Evolutionary conservation across 2,888 invertebrate genomes (phyloP).

Genomic region (Drosophila multiciliata): DNA sequence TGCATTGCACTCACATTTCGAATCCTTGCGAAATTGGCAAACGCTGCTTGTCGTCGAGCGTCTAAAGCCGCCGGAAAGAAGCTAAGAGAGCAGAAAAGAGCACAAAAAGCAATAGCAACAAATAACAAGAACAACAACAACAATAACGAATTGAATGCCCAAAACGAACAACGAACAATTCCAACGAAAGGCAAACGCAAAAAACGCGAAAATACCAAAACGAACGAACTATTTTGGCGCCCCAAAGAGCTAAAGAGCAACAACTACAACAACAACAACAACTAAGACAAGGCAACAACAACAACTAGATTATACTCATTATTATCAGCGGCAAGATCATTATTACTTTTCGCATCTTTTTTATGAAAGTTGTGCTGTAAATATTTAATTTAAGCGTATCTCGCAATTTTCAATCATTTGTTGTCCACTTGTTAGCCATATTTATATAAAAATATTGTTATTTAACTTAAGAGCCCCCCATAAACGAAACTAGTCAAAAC

Average conservation of each 20-base stretch:
- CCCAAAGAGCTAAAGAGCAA: constrained; percentile 32
- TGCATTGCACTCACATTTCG: constrained; percentile 65
- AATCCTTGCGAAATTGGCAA: constrained; percentile 73
- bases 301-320: constrained; percentile 26
- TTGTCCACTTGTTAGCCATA: constrained; percentile 45
- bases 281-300: constrained; percentile 31
- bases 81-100: constrained; percentile 3
- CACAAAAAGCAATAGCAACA: constrained; percentile 2
- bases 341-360: constrained; percentile 59
- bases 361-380: constrained; percentile 68
- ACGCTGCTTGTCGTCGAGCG: constrained; percentile 65
- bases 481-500: constrained; percentile 47
- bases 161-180: constrained; percentile 55
- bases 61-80: constrained; percentile 71
- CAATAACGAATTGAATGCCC: constrained; percentile 44
- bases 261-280: constrained; percentile 26
- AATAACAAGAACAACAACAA: constrained; percentile 13
- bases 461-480: constrained; percentile 30
- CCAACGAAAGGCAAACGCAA: constrained; percentile 44
- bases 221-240: constrained; percentile 62
- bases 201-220: constrained; percentile 27
- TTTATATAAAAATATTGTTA: constrained; percentile 29
- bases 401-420: constrained; percentile 38
- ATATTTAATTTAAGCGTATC: constrained; percentile 45
- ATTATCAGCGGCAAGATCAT: constrained; percentile 35